phyloP scores from a whole-genome alignment of 2,113 vertebrate genomes.

The Macrotus californicus region DNA sequence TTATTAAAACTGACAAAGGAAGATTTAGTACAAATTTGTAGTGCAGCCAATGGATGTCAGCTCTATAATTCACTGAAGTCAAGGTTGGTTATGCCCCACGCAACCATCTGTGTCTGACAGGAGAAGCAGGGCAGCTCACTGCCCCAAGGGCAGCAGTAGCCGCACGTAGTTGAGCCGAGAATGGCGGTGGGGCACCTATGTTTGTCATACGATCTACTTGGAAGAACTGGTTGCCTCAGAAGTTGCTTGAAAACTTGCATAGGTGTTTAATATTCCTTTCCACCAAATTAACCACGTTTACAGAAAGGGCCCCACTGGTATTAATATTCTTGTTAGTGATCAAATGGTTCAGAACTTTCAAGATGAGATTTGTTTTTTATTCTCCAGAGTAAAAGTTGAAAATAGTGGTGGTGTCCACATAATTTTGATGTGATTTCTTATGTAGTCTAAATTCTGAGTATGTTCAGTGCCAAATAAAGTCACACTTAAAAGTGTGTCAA shows the following conservation, averaged over 20 bases:
- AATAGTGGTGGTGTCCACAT: conserved; percentile 93
- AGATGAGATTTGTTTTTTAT: conserved; percentile 96
- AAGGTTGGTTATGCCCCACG: conserved; percentile 90
- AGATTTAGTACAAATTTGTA: conserved; percentile 94
- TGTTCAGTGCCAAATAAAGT: conserved; percentile 74
- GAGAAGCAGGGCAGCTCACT: conserved; percentile 79
- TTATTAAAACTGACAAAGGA: conserved; percentile 94
- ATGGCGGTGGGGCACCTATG: conserved; percentile 82
- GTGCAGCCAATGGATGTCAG: conserved; percentile 92
- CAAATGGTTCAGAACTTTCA: conserved; percentile 98
- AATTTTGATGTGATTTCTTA: conserved; percentile 89
- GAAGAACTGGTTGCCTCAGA: conserved; percentile 93
- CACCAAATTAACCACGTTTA: conserved; percentile 93
- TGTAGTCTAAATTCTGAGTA: conserved; percentile 30
- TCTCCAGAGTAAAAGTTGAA: conserved; percentile 95
- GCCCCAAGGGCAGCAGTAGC: conserved; percentile 77
- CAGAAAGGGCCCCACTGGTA: conserved; percentile 92
- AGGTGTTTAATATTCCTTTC: conserved; percentile 89
- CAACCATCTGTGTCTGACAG: conserved; percentile 91
- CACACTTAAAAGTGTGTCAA: conserved; percentile 76
- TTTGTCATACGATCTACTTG: conserved; percentile 94
- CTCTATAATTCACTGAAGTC: conserved; percentile 95
- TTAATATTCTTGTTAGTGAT: conserved; percentile 93
- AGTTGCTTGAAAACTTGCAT: conserved; percentile 90
- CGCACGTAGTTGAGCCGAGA: conserved; percentile 79